These are phyloP conservation scores for Acropora yongei DNA, from an alignment of 64 coral and sea anemone genomes.

Conservation along the genomic window DNA sequence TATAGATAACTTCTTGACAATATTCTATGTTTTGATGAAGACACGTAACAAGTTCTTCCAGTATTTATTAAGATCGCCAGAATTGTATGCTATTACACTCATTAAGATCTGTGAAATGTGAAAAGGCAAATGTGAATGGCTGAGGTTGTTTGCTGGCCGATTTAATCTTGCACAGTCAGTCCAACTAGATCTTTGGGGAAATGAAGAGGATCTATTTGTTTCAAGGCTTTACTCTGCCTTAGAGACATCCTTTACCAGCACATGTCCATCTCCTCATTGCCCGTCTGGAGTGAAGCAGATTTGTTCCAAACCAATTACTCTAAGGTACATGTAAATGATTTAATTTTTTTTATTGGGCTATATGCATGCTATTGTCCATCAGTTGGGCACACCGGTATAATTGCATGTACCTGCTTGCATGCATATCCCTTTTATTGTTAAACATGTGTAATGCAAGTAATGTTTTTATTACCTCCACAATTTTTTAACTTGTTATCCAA, in stretches of 20 bases:
- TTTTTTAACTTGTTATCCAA: slow-evolving; percentile 55
- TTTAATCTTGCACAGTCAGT: slow-evolving; percentile 25
- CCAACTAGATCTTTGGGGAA: slow-evolving; percentile 47
- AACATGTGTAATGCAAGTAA: slow-evolving; percentile 14
- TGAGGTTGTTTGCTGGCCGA: slow-evolving; percentile 34
- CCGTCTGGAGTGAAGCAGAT: slow-evolving; percentile 58
- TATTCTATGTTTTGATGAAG: slow-evolving; percentile 45
- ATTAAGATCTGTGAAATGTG: slow-evolving; percentile 21
- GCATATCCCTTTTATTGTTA: slow-evolving; percentile 47
- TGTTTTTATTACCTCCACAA: slow-evolving; percentile 57
- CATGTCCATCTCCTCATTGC: slow-evolving; percentile 49
- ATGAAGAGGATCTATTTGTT: slow-evolving; percentile 48
- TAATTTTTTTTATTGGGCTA: slow-evolving; percentile 30
- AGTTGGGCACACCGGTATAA: slow-evolving; percentile 14
- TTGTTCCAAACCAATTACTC: slow-evolving; percentile 47
- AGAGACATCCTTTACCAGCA: slow-evolving; percentile 44
- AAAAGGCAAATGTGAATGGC: slow-evolving; percentile 45
- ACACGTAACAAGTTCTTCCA: neutral
- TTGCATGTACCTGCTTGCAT: slow-evolving; percentile 16
- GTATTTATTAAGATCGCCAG: slow-evolving; percentile 18
- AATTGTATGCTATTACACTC: slow-evolving; percentile 24
- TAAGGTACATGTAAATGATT: slow-evolving; percentile 36
- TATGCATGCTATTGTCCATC: slow-evolving; percentile 44
- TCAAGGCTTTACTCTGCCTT: slow-evolving; percentile 50
- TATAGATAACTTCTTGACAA: slow-evolving; percentile 63